Evolutionary conservation across 2,797 vertebrate species (phyloP).

Genomic region (Allochrocebus solatus): DNA sequence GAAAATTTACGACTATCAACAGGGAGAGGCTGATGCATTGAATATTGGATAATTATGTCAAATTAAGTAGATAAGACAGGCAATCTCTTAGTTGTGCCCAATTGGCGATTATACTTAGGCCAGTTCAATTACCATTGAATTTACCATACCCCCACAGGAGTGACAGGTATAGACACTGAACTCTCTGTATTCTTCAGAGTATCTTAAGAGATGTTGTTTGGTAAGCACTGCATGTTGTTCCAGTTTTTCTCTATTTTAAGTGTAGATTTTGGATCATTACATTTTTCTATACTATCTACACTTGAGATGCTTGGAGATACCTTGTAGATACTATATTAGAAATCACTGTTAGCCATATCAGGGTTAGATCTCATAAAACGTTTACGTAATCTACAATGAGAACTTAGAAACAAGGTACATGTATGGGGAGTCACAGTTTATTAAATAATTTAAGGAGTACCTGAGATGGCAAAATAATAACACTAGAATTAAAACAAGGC

Average conservation of each 20-base stretch:
- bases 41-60: not conserved
- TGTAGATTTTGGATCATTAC: not conserved
- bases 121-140: not conserved
- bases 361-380: not conserved
- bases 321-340: not conserved
- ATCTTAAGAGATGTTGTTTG: not conserved
- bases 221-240: not conserved
- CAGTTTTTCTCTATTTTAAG: not conserved
- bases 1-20: not conserved
- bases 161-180: not conserved
- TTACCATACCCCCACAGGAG: not conserved
- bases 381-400: not conserved
- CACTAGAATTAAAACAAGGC: not conserved
- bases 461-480: not conserved
- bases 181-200: not conserved
- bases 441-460: not conserved
- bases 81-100: not conserved
- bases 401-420: not conserved
- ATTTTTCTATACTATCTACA: not conserved
- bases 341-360: not conserved
- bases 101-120: not conserved
- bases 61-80: not conserved
- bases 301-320: not conserved
- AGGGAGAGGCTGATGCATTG: not conserved
- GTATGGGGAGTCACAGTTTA: not conserved